These are phyloP conservation scores for Cardinalis cardinalis DNA, from an alignment of 2,113 vertebrate species.

Conservation along the genomic window DNA sequence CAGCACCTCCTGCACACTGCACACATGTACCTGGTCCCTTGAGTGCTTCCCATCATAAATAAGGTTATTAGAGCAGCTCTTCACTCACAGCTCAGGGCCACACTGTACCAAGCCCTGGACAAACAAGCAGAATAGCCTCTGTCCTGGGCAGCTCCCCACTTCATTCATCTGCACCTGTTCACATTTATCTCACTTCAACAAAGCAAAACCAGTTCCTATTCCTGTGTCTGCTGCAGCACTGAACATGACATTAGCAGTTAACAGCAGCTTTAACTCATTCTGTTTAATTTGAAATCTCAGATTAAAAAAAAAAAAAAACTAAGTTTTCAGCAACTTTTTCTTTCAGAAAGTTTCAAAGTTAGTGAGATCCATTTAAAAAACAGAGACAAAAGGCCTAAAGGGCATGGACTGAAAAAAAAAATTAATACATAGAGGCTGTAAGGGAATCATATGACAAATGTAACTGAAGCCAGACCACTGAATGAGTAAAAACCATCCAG, in stretches of 20 bases:
- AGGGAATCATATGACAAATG: background rate
- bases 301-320: background rate
- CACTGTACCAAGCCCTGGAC: background rate
- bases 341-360: background rate
- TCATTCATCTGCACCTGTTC: background rate
- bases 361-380: background rate
- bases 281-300: background rate
- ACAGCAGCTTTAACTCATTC: background rate
- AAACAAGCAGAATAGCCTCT: background rate
- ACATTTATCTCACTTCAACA: background rate
- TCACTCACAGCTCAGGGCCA: background rate
- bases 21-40: background rate
- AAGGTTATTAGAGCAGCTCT: background rate
- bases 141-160: background rate
- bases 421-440: background rate
- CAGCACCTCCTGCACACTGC: fast-evolving
- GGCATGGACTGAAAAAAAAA: background rate
- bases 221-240: background rate
- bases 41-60: background rate
- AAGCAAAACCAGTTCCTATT: background rate
- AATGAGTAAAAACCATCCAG: background rate
- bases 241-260: background rate
- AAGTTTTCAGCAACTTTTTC: background rate
- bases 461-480: background rate
- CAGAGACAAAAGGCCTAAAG: background rate